Base-by-base conservation (phyloP, 2,797 vertebrate genomes). In the Lacerta bilineata region DNA sequence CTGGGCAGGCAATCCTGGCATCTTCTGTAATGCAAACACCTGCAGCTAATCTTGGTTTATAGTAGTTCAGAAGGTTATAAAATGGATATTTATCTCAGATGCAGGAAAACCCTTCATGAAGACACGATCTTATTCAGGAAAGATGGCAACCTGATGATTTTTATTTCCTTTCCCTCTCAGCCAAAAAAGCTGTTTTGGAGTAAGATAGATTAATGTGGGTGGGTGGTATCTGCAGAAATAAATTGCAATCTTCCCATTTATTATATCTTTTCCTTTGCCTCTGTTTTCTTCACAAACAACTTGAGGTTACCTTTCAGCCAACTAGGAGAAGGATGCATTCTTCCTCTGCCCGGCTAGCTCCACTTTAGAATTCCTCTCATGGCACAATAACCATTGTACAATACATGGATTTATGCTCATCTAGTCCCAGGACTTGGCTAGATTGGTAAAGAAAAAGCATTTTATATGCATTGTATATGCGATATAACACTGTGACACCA, bases 351-450 rank as follows among this genome's bases (percentile, higher is more conserved):
- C 36, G 39, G 43, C 81, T 41, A 25, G 39, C 20, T 29, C 29
- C 41, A 68, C 39, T 66, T 11, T 27, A 68, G 29, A 86, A 68
- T 77, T 85, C 74, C 25, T 86, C 84, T n/a, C n/a, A 39, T 55
- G 43, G 29, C 3, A 18, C 3, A 29, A 3, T 46, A 46, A 3
- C 1, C 13, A 83, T 77, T 33, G 7, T 46, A 29, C 20, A 76
- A 43, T 10, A 27, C n/a, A 27, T 20, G n/a, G n/a, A 50, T 61
- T 50, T 41, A 10, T 61, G 4, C 18, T 66, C 36, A 75, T 82
- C 33, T 33, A 82, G 39, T 29, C 66, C 13, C 29, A 71, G 66
- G 11, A 76, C 29, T 55, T 13, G 13, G 50, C 50, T 55, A 55
- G 13, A 55, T 15, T 55, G 50, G 50, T 55, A 55, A 55, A 55